Base-by-base conservation (phyloP, 1,140 invertebrate species). In the Pectinophora gossypiella region DNA sequence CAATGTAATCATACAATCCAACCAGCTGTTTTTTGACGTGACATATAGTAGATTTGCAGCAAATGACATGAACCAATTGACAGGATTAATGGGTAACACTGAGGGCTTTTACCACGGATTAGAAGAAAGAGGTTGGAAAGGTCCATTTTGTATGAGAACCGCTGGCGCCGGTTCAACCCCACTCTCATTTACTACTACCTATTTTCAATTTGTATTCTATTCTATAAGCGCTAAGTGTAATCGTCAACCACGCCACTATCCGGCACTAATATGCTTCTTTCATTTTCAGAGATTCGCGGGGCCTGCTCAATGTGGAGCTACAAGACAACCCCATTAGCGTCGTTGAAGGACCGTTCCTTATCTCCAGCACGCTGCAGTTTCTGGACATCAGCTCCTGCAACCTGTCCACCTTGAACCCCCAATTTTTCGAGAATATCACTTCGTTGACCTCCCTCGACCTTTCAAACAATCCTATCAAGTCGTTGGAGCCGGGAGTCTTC, bases 371-470 rank as follows among this genome's bases (percentile, higher is more conserved):
- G 0, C 72, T 94, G 18, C 88, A 92, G 43, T 92, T 91, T 54
- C 85, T 94, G 20, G 92, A 94, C 68, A 86, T 94, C 48, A 93
- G 90, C 69, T 89, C 87, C 23, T 93, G 92, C 67, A 90, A 89
- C 16, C 79, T 94, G 23, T 82, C 84, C 3, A 74, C 71, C 19
- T 87, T 94, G 46, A 91, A 91, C 58, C 64, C 88, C 7, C 82
- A 90, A 40, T 94, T 94, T 72, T 94, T 94, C 73, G 85, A 89
- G 51, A 92, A 93, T 57, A 88, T 91, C 16, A 91, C 91, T 0
- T 88, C 92, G 16, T 72, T 94, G 22, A 92, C 90, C 21, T 92
- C 90, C 16, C 81, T 94, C 1, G 92, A 94, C 68, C 73, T 94
- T 5, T 94, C 93, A n/a, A 80, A 90, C 42, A 94, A 94, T 78